Percentiles rank a stretch among this genome's conserved stretches.
Conservation (phyloP, 2,888 invertebrate genomes). For the Athripsodes cinereus region DNA sequence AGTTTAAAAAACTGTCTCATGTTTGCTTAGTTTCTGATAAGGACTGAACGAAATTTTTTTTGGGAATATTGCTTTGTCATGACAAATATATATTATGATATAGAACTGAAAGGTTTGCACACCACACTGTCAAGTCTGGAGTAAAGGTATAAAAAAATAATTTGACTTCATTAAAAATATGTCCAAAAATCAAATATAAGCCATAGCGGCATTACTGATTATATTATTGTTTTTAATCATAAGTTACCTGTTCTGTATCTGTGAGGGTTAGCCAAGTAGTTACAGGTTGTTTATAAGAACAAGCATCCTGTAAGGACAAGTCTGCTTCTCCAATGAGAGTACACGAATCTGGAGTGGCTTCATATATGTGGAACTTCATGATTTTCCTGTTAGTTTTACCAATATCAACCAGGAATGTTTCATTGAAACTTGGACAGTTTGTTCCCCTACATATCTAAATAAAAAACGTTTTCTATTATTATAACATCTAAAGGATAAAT, state of each 20-base stretch:
- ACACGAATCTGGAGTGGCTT: conserved; percentile 56
- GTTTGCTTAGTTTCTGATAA: too few relatives aligned
- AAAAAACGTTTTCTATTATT: background rate
- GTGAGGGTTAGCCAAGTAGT: conserved; percentile 75
- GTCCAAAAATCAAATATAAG: too few relatives aligned
- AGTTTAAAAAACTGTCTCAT: too few relatives aligned
- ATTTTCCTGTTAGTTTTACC: conserved; percentile 55
- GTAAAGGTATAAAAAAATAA: too few relatives aligned
- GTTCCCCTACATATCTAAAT: conserved; percentile 58
- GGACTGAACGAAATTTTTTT: too few relatives aligned
- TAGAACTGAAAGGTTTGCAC: too few relatives aligned
- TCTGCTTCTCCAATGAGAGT: conserved; percentile 64
- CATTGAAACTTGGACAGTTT: conserved; percentile 69
- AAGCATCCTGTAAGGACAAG: conserved; percentile 58
- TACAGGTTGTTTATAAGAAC: conserved; percentile 54
- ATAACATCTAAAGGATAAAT: too few relatives aligned
- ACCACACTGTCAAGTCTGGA: too few relatives aligned
- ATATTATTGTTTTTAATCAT: background rate
- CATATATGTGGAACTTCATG: conserved; percentile 63
- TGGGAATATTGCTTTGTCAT: too few relatives aligned
- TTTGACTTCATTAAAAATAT: too few relatives aligned
- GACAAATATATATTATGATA: too few relatives aligned
- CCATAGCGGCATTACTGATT: background rate
- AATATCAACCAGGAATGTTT: conserved; percentile 64
- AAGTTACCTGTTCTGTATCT: conserved; percentile 60